A percentile compares a stretch with the other conserved stretches of the same genome.
These are phyloP conservation scores for Notiomystis cincta DNA, from an alignment of 2,113 vertebrate genomes.

Conservation along the genomic window DNA sequence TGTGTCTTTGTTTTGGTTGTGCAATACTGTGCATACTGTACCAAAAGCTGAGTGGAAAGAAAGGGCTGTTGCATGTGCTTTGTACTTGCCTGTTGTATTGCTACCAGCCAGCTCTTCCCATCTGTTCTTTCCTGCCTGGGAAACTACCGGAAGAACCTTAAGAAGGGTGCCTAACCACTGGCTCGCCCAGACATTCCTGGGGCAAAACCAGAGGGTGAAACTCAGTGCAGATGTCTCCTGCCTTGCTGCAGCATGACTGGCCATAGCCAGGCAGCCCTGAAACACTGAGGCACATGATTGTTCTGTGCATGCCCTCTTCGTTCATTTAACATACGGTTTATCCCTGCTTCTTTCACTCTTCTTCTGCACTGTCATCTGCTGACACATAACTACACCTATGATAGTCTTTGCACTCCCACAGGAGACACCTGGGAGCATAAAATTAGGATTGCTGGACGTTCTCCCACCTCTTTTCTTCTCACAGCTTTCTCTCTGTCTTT, in stretches of 20 bases:
- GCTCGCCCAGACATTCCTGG: neutral
- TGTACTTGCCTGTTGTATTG: neutral
- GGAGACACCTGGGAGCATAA: neutral
- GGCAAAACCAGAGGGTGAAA: neutral
- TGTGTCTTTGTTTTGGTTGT: neutral
- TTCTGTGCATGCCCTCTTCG: neutral
- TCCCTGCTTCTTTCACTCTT: neutral
- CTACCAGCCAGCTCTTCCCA: neutral
- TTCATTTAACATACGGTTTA: neutral
- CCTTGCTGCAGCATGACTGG: neutral
- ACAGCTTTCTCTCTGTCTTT: neutral
- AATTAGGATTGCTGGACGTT: neutral
- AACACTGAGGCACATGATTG: neutral
- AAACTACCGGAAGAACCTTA: neutral
- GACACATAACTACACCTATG: neutral
- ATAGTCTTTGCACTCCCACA: neutral
- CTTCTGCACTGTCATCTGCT: neutral
- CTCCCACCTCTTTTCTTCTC: neutral
- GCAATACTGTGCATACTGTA: neutral
- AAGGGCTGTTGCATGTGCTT: neutral
- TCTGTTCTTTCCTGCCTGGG: neutral
- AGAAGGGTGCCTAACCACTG: neutral
- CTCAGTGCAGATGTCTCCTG: neutral
- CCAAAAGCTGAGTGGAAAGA: neutral
- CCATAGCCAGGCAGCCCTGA: rapidly evolving